Base-by-base conservation (phyloP, 2,113 vertebrate genomes). In the Actenoides hombroni region DNA sequence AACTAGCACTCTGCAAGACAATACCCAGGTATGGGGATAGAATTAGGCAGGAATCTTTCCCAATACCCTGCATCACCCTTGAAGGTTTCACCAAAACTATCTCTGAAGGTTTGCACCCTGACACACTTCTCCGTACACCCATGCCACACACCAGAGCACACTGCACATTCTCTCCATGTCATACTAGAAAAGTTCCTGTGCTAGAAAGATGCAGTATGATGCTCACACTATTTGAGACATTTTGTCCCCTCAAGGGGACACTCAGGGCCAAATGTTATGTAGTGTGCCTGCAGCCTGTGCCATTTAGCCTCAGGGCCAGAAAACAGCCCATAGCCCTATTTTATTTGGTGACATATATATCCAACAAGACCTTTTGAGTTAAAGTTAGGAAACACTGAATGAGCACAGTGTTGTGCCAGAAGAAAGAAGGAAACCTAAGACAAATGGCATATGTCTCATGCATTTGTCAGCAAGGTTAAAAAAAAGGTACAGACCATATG, bases 401-500 rank as follows among this genome's bases (percentile, higher is more conserved):
- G 25, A 90, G 39, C 39, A 24, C 57, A 76, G 54, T 67, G 25
- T 86, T 84, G 64, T 95, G 61, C 69, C 48, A 84, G 39, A 53
- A 86, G n/a, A 88, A 92, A 90, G 88, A 81, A 56, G 4, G 48
- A 94, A 84, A 86, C 71, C 73, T 81, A 70, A 96, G 91, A 94
- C 76, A 90, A 96, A 84, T 86, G 56, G 8, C 24, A 31, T 71
- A 56, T 75, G 56, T 86, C 64, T 56, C 46, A 63, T 7, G 4
- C 86, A 39, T 83, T 93, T 94, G 76, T 92, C 86, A 82, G 83
- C 33, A 88, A 91, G 56, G 86, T 96, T 91, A 56, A 91, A 88
- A 91, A 81, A 92, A 91, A 51, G 4, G 20, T 88, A 48, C 33
- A 77, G 40, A 88, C 79, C 23, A 5, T 71, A 68, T 39, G 29